phyloP scores from a whole-genome alignment of 2,113 vertebrate genomes.

The Dipodomys spectabilis region DNA sequence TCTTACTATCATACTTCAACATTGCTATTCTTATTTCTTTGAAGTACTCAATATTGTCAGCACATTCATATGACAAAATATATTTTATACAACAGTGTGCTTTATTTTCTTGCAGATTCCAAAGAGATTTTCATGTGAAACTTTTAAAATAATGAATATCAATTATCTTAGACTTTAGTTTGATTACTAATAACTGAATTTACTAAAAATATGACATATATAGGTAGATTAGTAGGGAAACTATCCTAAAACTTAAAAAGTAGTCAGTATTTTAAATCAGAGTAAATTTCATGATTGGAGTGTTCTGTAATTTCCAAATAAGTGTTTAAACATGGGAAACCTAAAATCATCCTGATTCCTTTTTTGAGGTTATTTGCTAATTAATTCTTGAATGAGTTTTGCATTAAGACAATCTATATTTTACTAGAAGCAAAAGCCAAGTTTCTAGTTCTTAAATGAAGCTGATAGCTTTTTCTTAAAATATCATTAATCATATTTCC shows the following conservation, averaged over 20 bases:
- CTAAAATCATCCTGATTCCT: conserved; percentile 8
- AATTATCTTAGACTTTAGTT: conserved; percentile 31
- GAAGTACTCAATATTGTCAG: not conserved
- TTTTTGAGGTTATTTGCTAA: conserved; percentile 36
- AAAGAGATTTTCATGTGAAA: not conserved
- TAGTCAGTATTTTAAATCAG: conserved; percentile 31
- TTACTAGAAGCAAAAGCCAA: conserved; percentile 26
- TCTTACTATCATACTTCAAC: not conserved
- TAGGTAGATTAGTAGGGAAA: conserved; percentile 6
- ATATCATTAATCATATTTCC: conserved; percentile 34
- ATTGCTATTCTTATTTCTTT: conserved; percentile 29
- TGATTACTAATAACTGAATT: too few relatives aligned
- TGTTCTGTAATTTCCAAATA: conserved; percentile 40
- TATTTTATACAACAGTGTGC: conserved; percentile 8
- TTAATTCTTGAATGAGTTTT: conserved; percentile 62
- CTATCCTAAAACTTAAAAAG: not conserved
- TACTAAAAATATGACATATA: conserved; percentile 25
- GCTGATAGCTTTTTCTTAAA: conserved; percentile 56
- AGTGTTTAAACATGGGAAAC: conserved; percentile 44
- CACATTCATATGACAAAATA: conserved; percentile 7
- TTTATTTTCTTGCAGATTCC: conserved; percentile 30
- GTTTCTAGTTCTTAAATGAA: conserved; percentile 50
- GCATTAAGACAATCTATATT: conserved; percentile 58
- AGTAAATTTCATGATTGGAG: conserved; percentile 35
- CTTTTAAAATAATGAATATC: not conserved